phyloP scores from a whole-genome alignment of 2,797 vertebrate genomes.

The Knipowitschia caucasica region DNA sequence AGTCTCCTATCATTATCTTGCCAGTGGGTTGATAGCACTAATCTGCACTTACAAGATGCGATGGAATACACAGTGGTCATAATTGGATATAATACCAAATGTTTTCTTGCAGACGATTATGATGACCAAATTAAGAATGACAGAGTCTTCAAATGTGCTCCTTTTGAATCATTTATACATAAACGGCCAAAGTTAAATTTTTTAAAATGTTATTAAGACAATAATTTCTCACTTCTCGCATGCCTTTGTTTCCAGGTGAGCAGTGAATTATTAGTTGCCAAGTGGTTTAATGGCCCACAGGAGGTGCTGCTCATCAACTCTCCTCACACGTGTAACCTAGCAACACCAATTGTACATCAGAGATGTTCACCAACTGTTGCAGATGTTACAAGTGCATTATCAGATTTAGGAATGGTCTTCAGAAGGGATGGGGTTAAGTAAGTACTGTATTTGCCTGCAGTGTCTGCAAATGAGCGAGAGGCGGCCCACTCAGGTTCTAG shows the following conservation, averaged over 20 bases:
- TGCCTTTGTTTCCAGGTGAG: constrained; percentile 12
- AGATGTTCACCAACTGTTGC: constrained; percentile 25
- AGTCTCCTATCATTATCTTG: constrained; percentile 2
- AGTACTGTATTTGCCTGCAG: constrained; percentile 27
- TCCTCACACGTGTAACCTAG: constrained; percentile 23
- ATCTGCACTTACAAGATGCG: neutral
- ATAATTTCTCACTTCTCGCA: constrained; percentile 1
- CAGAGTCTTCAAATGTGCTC: too few species aligned
- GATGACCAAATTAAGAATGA: neutral
- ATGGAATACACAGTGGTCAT: neutral
- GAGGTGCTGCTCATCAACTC: constrained; percentile 5
- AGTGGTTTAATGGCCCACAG: constrained; percentile 17
- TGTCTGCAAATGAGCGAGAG: constrained; percentile 18
- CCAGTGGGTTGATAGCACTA: neutral
- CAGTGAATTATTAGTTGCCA: constrained; percentile 13
- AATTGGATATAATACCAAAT: neutral
- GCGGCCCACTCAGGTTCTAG: too few species aligned
- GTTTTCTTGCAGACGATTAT: neutral
- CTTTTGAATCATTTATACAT: neutral
- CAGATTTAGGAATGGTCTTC: constrained; percentile 3
- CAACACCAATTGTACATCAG: constrained; percentile 22
- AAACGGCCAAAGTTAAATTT: neutral
- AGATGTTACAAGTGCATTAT: constrained; percentile 15
- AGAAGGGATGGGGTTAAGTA: constrained; percentile 19
- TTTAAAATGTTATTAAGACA: constrained; percentile 13